Percentiles rank a stretch among this genome's conserved stretches.
These are phyloP conservation scores for Lepus americanus DNA, from an alignment of 2,113 vertebrate species.

Conservation along the genomic window DNA sequence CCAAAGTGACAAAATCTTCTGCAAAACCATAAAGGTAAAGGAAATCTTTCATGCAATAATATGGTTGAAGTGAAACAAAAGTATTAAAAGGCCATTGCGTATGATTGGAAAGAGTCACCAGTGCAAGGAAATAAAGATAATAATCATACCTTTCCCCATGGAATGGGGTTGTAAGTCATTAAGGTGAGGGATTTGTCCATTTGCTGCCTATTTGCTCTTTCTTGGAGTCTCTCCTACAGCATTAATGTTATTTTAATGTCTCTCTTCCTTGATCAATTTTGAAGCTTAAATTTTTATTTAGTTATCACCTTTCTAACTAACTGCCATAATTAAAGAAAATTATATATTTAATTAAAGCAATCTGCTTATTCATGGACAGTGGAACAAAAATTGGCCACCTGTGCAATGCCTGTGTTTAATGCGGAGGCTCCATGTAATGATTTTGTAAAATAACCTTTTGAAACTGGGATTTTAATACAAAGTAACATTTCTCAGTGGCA, in stretches of 20 bases:
- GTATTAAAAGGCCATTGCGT: constrained; percentile 49
- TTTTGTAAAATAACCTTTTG: constrained; percentile 58
- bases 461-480: constrained; percentile 61
- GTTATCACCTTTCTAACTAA: constrained; percentile 76
- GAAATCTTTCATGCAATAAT: constrained; percentile 7
- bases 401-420: constrained; percentile 66
- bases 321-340: constrained; percentile 82
- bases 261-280: constrained; percentile 76
- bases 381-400: constrained; percentile 34
- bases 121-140: constrained; percentile 56
- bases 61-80: constrained; percentile 38
- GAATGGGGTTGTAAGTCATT: constrained; percentile 40
- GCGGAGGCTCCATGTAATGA: constrained; percentile 64
- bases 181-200: constrained; percentile 69
- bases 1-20: constrained; percentile 38
- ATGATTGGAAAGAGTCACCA: constrained; percentile 56
- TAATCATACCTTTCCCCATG: background rate
- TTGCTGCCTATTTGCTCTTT: constrained; percentile 75
- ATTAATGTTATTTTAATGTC: constrained; percentile 77
- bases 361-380: constrained; percentile 67
- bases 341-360: constrained; percentile 77
- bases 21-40: constrained; percentile 37
- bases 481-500: background rate
- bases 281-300: constrained; percentile 80
- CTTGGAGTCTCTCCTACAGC: constrained; percentile 65